Evolutionary conservation across 2,113 vertebrate genomes (phyloP), one percentile per base, ranked within the genome.

Genomic region (Lepus timidus): DNA sequence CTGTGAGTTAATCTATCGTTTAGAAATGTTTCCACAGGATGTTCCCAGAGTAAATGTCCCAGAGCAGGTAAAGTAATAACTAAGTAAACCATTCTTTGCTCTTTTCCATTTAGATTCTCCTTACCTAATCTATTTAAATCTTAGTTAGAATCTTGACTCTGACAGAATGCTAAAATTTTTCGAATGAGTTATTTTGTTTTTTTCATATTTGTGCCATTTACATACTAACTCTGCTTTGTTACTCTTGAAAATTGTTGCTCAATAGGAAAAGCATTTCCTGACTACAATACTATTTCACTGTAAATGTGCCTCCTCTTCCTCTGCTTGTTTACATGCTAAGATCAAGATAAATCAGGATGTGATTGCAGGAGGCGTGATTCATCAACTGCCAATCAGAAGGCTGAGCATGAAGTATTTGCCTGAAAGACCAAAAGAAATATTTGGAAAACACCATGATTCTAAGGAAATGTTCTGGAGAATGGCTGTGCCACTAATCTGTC

Each of bases 81-180:
- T 95, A 94, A 93, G 6, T 31, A 90, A 91, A 95, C 17, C 55
- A 6, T 27, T 44, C 31, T 73, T 82, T 84, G 29, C 22, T 58
- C 31, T 90, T 1, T 3, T 95, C n/a, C 29, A 90, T 61, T 51
- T 97, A 96, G 96, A 88, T 96, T 97, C 23, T 81, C 58, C 31
- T 58, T 80, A 58, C 23, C 49, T 88, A 92, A 95, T 75, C 1
- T 91, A 68, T 96, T 97, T 91, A 88, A 87, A 80, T 85, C 93
- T 96, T 93, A 95, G 74, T 78, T 97, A 86, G 94, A 83, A 95
- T 52, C 85, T 96, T 79, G 31, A 93, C 92, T 96, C 95, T 95
- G 76, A 87, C 85, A 93, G 85, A 94, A 96, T 74, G 4, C 23
- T 85, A 93, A 80, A 52, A 68, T n/a, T 87, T 52, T 52, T 79